A percentile compares a stretch with the other conserved stretches of the same genome.
Evolutionary conservation across 2,113 vertebrate genomes (phyloP).

Genomic region (Phrynocephalus versicolor): DNA sequence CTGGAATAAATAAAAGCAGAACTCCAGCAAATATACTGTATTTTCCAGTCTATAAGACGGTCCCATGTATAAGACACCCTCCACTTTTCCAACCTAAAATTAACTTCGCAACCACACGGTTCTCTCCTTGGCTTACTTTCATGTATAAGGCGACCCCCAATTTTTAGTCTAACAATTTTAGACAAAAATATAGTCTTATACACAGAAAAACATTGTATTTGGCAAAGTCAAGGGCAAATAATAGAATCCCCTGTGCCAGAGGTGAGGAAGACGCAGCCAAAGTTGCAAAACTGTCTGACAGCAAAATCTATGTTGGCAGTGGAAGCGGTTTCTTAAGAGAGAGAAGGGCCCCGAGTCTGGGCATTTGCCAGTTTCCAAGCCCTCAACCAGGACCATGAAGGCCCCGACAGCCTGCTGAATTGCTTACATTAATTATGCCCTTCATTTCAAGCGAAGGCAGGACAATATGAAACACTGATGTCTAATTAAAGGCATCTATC

Average conservation of each 20-base stretch:
- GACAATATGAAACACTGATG: background rate
- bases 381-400: background rate
- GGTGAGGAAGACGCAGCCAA: background rate
- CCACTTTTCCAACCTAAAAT: no score
- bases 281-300: background rate
- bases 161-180: no score
- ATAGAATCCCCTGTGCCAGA: background rate
- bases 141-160: no score
- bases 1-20: background rate
- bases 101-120: no score
- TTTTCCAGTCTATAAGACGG: no score
- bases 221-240: accelerated
- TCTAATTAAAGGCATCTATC: background rate
- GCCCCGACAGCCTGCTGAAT: background rate
- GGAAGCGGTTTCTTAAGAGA: background rate
- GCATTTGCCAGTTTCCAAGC: accelerated
- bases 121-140: no score
- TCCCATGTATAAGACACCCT: no score
- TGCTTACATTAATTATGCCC: background rate
- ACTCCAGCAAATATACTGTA: accelerated
- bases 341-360: accelerated
- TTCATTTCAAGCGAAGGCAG: background rate
- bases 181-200: no score
- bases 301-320: accelerated
- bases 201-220: no score